Percentiles rank a stretch among this genome's conserved stretches.
These are phyloP conservation scores for Pseudonaja textilis DNA, from an alignment of 2,113 vertebrate species.

Conservation along the genomic window DNA sequence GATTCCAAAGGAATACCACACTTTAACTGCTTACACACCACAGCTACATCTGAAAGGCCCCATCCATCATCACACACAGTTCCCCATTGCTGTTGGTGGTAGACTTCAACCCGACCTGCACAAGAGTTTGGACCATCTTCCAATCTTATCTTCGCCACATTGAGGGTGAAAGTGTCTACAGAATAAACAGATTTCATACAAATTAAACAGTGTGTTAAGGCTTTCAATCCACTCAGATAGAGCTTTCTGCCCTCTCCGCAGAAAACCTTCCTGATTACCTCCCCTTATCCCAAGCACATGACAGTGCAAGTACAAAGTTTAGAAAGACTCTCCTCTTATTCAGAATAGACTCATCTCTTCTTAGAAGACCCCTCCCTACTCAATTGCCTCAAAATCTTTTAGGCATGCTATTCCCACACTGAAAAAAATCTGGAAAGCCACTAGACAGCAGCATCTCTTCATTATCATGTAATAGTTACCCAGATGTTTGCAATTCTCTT, in stretches of 20 bases:
- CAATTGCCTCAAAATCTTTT: background rate
- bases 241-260: background rate
- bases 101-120: constrained; percentile 49
- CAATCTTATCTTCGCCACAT: constrained; percentile 33
- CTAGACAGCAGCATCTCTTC: background rate
- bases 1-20: constrained; percentile 29
- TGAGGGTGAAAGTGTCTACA: background rate
- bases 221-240: background rate
- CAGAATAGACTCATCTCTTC: background rate
- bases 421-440: background rate
- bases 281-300: background rate
- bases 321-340: background rate
- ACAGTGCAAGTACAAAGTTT: background rate
- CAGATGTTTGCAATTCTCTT: background rate
- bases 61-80: constrained; percentile 41
- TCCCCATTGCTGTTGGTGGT: constrained; percentile 44
- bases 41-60: constrained; percentile 18
- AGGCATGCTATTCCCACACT: background rate
- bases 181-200: background rate
- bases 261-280: background rate
- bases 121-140: constrained; percentile 26
- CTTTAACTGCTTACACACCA: constrained; percentile 53
- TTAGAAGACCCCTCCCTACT: background rate
- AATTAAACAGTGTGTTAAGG: background rate
- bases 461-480: background rate